Conservation (phyloP, 2,113 vertebrate species). For the Hippocampus barbouri region DNA sequence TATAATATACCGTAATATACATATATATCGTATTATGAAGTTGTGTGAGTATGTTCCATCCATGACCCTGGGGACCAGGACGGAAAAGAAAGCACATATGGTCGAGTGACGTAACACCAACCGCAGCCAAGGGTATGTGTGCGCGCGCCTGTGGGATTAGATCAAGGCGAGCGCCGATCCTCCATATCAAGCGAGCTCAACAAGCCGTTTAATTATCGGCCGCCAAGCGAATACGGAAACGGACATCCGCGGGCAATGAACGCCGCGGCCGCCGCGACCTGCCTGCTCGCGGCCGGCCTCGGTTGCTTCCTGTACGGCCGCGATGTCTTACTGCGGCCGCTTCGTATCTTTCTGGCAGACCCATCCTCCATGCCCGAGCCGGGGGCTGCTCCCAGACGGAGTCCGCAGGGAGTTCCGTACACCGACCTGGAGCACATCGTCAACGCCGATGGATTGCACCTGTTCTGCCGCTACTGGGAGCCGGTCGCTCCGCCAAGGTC, state of each 20-base stretch:
- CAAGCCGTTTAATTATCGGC: background rate
- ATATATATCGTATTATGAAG: background rate
- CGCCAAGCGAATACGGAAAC: background rate
- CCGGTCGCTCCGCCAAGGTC: conserved; percentile 82
- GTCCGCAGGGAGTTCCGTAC: conserved; percentile 82
- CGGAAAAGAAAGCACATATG: conserved; percentile 31
- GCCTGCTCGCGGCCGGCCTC: conserved; percentile 59
- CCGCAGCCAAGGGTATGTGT: background rate
- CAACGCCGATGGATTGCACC: conserved; percentile 86
- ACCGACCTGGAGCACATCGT: conserved; percentile 82
- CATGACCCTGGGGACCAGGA: no score
- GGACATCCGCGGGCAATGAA: conserved; percentile 35
- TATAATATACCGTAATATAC: background rate
- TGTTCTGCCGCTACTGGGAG: conserved; percentile 96
- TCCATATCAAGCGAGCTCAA: background rate
- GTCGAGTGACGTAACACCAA: conserved; percentile 50
- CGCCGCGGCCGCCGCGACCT: conserved; percentile 43
- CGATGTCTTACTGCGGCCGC: conserved; percentile 48
- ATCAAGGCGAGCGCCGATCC: conserved; percentile 5
- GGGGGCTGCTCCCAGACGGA: conserved; percentile 74
- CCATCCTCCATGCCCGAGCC: conserved; percentile 81
- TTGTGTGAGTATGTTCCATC: background rate
- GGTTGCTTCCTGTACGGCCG: conserved; percentile 59
- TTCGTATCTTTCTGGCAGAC: conserved; percentile 61
- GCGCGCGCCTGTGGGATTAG: background rate